Conservation (phyloP, 1,140 invertebrate species). For the Tetramorium parvispinum region DNA sequence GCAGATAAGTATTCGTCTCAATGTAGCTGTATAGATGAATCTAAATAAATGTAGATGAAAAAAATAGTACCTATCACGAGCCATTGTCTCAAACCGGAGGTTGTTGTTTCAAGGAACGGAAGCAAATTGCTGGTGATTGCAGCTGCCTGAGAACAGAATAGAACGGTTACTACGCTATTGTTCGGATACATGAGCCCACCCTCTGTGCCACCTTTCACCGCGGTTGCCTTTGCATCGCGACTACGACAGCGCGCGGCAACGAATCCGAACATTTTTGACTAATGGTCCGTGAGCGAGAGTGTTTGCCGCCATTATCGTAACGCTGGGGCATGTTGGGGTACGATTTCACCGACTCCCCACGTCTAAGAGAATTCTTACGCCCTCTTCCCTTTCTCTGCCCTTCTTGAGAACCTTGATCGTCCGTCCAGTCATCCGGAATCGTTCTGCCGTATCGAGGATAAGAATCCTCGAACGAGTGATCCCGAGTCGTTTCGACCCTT, state of each 20-base stretch:
- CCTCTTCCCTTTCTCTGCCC: neutral
- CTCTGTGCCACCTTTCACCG: conserved; percentile 20
- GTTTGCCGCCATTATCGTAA: conserved; percentile 80
- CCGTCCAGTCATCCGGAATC: conserved; percentile 66
- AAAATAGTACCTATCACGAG: neutral
- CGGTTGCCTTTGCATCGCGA: conserved; percentile 29
- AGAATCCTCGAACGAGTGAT: conserved; percentile 76
- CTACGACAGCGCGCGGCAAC: conserved; percentile 66
- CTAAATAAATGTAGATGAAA: neutral
- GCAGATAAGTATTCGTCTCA: neutral
- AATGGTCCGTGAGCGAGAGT: conserved; percentile 83
- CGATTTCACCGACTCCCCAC: conserved; percentile 71
- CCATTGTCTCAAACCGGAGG: neutral
- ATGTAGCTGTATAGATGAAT: neutral
- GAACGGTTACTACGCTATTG: conserved; percentile 75
- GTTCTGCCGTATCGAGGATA: conserved; percentile 72
- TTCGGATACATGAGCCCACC: conserved; percentile 62
- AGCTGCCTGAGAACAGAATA: conserved; percentile 70
- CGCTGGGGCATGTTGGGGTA: conserved; percentile 70
- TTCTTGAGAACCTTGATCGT: conserved; percentile 40
- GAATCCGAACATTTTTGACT: conserved; percentile 81
- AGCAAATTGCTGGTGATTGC: conserved; percentile 79
- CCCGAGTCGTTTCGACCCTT: conserved; percentile 71
- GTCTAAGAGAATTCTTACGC: conserved; percentile 50
- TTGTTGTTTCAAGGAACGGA: conserved; percentile 66